A percentile compares a stretch with the other conserved stretches of the same genome.
These are phyloP conservation scores for Nemoura dubitans DNA, from an alignment of 2,888 invertebrate species.

Conservation along the genomic window DNA sequence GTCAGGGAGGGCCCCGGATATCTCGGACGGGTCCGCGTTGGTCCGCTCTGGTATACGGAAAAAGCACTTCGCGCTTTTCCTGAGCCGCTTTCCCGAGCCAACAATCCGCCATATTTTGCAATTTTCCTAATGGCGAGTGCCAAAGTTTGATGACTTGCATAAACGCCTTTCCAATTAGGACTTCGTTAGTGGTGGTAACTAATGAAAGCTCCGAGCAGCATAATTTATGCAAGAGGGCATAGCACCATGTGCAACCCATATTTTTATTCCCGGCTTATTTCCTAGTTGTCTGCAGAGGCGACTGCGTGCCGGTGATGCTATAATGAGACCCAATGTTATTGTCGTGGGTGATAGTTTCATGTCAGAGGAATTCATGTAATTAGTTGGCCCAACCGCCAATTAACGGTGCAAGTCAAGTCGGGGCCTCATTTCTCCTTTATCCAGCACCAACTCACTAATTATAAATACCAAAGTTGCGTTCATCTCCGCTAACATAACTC, in stretches of 20 bases:
- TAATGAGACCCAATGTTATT: conserved; percentile 27
- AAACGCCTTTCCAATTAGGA: conserved; percentile 12
- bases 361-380: conserved; percentile 51
- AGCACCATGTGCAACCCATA: not conserved
- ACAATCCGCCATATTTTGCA: conserved; percentile 12
- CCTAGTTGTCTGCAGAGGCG: not conserved
- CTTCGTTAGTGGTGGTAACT: not conserved
- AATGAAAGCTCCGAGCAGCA: not conserved
- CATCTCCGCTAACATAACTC: conserved; percentile 26
- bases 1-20: not conserved
- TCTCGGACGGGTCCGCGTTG: not conserved
- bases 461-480: conserved; percentile 38
- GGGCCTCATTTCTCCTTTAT: conserved; percentile 28
- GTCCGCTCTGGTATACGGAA: not conserved
- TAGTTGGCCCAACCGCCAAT: conserved; percentile 52
- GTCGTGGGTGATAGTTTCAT: conserved; percentile 34
- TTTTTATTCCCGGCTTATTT: not conserved
- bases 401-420: conserved; percentile 51
- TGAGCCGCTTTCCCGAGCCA: not conserved
- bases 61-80: not conserved
- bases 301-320: not conserved
- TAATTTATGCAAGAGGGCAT: not conserved
- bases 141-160: conserved; percentile 7
- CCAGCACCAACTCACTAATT: conserved; percentile 34
- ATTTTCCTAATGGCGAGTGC: conserved; percentile 3